Evolutionary conservation across 2,888 invertebrate genomes (phyloP).

Genomic region (Agonum fuliginosum): DNA sequence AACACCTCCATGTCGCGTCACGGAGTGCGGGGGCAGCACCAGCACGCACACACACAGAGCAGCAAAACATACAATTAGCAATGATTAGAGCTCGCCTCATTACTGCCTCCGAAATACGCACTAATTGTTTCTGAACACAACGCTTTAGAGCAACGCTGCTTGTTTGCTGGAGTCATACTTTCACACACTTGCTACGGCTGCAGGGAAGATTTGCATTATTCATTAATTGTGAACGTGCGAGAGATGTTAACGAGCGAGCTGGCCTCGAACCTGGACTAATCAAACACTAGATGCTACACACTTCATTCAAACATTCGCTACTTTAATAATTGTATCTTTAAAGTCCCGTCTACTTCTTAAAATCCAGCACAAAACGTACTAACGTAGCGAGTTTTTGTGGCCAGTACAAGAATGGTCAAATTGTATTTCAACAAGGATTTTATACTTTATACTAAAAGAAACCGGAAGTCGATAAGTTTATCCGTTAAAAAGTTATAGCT

Average conservation of each 20-base stretch:
- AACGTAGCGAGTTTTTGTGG: too few relatives aligned
- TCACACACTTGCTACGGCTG: slow-evolving; percentile 10
- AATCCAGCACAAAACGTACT: too few relatives aligned
- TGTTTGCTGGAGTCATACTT: slow-evolving; percentile 26
- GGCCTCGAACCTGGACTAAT: slow-evolving; percentile 22
- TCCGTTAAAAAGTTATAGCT: too few relatives aligned
- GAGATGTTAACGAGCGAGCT: background rate
- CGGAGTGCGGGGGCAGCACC: slow-evolving; percentile 5
- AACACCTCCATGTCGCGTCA: slow-evolving; percentile 10
- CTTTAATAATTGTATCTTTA: too few relatives aligned
- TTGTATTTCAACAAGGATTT: too few relatives aligned
- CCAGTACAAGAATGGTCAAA: too few relatives aligned
- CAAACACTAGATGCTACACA: slow-evolving; percentile 66
- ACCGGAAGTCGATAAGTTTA: too few relatives aligned
- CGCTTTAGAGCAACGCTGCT: background rate
- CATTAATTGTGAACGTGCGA: slow-evolving; percentile 19
- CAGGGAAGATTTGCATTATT: slow-evolving; percentile 39
- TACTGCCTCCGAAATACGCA: slow-evolving; percentile 73
- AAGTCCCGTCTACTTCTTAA: too few relatives aligned
- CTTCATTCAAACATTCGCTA: background rate
- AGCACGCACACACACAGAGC: background rate
- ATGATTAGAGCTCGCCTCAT: slow-evolving; percentile 71
- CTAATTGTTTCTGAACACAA: slow-evolving; percentile 70
- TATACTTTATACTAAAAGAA: too few relatives aligned
- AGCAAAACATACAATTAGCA: slow-evolving; percentile 64